Evolutionary conservation across 1,140 invertebrate species (phyloP).

Genomic region (Cydia fagiglandana): DNA sequence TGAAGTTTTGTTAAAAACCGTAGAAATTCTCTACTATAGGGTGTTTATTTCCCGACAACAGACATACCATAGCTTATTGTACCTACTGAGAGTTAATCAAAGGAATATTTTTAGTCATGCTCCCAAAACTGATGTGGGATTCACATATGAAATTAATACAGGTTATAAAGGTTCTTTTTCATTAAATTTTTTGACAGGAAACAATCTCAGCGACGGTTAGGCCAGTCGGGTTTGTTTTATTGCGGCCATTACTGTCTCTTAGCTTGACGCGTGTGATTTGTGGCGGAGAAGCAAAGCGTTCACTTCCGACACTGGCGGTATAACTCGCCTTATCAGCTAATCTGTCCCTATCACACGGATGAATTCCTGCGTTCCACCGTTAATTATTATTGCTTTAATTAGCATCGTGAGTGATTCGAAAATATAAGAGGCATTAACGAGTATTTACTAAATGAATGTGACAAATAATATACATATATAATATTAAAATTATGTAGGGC

Average conservation of each 20-base stretch:
- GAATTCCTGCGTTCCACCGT: slow-evolving; percentile 12
- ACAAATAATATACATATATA: neutral
- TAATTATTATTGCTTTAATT: slow-evolving; percentile 25
- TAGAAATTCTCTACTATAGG: too few relatives aligned
- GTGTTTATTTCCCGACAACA: too few relatives aligned
- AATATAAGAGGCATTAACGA: slow-evolving; percentile 19
- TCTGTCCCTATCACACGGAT: slow-evolving; percentile 23
- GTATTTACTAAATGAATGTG: slow-evolving; percentile 3
- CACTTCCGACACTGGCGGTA: slow-evolving; percentile 7
- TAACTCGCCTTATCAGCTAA: slow-evolving; percentile 24
- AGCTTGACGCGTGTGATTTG: slow-evolving; percentile 58
- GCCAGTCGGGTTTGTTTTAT: slow-evolving; percentile 61
- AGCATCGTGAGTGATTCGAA: neutral
- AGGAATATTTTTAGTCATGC: too few relatives aligned
- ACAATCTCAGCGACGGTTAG: slow-evolving; percentile 35
- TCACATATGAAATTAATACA: too few relatives aligned
- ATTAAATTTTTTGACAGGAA: slow-evolving; percentile 58
- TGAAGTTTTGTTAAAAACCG: too few relatives aligned
- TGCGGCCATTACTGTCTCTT: slow-evolving; percentile 61
- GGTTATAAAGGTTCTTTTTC: too few relatives aligned
- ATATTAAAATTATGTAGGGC: too few relatives aligned
- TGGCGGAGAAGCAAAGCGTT: slow-evolving; percentile 35
- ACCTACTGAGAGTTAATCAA: too few relatives aligned
- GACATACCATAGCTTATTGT: too few relatives aligned
- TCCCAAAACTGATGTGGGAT: too few relatives aligned